Evolutionary conservation across 1,140 invertebrate genomes (phyloP).

Genomic region (Thalassaphorura encarpata): DNA sequence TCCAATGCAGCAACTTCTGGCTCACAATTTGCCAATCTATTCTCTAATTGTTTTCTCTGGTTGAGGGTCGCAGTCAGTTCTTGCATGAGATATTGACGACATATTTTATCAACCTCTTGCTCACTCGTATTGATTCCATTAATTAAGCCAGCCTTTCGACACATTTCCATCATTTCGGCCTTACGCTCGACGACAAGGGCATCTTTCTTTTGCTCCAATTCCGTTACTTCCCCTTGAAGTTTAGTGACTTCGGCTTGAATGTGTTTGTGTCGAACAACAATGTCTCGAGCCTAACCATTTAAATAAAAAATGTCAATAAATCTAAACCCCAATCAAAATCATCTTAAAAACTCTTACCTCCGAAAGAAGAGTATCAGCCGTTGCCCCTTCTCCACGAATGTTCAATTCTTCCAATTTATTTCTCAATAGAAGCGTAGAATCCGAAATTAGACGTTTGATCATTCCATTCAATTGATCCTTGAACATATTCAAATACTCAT

Average conservation of each 20-base stretch:
- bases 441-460: constrained; percentile 78
- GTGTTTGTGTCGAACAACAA: constrained; percentile 81
- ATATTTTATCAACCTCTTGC: constrained; percentile 14
- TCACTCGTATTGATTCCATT: constrained; percentile 7
- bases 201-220: constrained; percentile 24
- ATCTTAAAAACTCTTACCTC: constrained; percentile 12
- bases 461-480: constrained; percentile 80
- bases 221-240: constrained; percentile 64
- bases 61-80: constrained; percentile 72
- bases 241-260: constrained; percentile 73
- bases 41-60: constrained; percentile 67
- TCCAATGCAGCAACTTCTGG: constrained; percentile 61
- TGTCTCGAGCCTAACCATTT: constrained; percentile 64
- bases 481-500: constrained; percentile 59
- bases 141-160: constrained; percentile 14
- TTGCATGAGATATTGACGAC: constrained; percentile 15
- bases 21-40: constrained; percentile 62
- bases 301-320: constrained; percentile 1
- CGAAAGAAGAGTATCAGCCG: constrained; percentile 27
- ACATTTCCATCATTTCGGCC: constrained; percentile 14
- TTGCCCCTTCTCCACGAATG: constrained; percentile 28
- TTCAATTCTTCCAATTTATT: constrained; percentile 77
- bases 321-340: neutral
- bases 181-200: constrained; percentile 7
- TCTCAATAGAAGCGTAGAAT: constrained; percentile 80